Evolutionary conservation across 2,888 invertebrate genomes (phyloP), one percentile per base, ranked within the genome.

Genomic region (Pantelozetes paolii): DNA sequence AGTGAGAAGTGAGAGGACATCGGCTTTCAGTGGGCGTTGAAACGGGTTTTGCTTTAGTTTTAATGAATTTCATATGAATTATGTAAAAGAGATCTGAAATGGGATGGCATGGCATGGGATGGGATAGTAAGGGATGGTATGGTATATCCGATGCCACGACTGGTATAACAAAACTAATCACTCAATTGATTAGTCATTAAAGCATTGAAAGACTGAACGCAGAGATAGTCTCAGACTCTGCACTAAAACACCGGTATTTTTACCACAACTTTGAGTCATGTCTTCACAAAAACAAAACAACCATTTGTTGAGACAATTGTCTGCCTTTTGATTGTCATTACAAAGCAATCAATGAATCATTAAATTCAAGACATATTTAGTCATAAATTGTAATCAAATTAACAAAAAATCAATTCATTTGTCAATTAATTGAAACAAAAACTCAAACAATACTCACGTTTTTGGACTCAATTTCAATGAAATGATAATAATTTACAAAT

Each of bases 71-170:
- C 13, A n/a, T n/a, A n/a, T n/a, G n/a, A n/a, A n/a, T 36, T 36
- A 36, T 36, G 36, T 36, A 8, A 36, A 36, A 36, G 36, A 36
- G 36, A 36, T 36, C n/a, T n/a, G n/a, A n/a, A n/a, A n/a, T n/a
- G 20, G 50, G 20, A 50, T 20, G 50, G 50, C 20, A 50, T 50
- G 50, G 50, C 9, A 36, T 1, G 20, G 50, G 20, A 50, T 20
- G 50, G 50, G 50, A 50, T 50, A 20, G 50, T 36, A 36, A n/a
- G 20, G 50, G 20, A 50, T 20, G 50, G 50, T n/a, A 50, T 50
- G 50, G 50, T 36, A 36, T 1, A 20, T 20, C 50, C 50, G 20
- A 20, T 50, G n/a, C 50, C 50, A 50, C 18, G 20, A n/a, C 1
- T 6, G 20, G 8, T n/a, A n/a, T n/a, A n/a, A n/a, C n/a, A n/a